phyloP scores from a whole-genome alignment of 53 echinoderm and acorn worm species.

The Holothuria leucospilota region DNA sequence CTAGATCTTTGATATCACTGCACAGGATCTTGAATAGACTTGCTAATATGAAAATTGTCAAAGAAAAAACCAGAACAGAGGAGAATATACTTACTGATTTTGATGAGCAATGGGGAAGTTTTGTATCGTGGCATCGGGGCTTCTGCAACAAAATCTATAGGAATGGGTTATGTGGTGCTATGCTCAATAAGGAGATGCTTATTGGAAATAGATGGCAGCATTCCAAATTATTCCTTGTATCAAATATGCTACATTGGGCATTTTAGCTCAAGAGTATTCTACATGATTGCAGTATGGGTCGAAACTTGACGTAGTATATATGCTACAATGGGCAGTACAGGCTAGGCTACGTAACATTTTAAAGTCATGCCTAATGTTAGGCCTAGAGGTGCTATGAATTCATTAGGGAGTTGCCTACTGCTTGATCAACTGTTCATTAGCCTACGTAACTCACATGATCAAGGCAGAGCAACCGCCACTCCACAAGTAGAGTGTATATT shows the following conservation, averaged over 20 bases:
- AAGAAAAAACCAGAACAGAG: not conserved
- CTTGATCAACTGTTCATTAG: no score
- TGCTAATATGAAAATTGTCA: not conserved
- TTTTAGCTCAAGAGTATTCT: not conserved
- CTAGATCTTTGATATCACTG: no score
- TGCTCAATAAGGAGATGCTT: not conserved
- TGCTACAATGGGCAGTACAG: not conserved
- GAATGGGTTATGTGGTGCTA: no score
- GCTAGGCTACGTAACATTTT: no score
- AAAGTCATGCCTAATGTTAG: no score
- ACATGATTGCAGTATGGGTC: not conserved
- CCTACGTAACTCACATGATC: no score
- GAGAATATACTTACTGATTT: constrained; percentile 6
- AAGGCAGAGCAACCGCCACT: no score
- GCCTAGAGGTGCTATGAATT: no score
- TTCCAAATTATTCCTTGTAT: not conserved
- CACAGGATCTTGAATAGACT: not conserved
- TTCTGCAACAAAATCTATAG: not conserved
- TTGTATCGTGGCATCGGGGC: not conserved
- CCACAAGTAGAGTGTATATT: no score
- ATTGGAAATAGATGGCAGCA: constrained; percentile 6
- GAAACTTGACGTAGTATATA: constrained; percentile 1
- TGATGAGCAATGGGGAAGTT: not conserved
- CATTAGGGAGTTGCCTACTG: no score
- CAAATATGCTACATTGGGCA: constrained; percentile 5